These are phyloP conservation scores for Nasonia oneida DNA, from an alignment of 2,888 invertebrate species.

Conservation along the genomic window DNA sequence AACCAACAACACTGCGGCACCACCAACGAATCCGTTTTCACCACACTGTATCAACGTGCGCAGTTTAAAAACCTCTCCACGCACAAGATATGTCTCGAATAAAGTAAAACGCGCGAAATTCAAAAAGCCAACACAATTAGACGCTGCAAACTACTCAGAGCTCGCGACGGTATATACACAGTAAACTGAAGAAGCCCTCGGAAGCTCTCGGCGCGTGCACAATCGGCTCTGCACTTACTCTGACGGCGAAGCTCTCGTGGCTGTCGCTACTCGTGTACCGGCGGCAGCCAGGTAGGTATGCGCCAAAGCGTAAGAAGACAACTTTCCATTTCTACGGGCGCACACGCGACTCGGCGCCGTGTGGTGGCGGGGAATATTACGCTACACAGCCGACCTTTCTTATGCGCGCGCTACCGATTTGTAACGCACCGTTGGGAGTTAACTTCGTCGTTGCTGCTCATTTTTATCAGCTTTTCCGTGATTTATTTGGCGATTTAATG, in stretches of 20 bases:
- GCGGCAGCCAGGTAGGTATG: conserved; percentile 30
- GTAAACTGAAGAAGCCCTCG: background rate
- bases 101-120: background rate
- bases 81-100: background rate
- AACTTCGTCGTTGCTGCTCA: background rate
- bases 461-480: background rate
- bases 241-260: conserved; percentile 31
- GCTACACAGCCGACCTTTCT: conserved; percentile 37
- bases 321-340: conserved; percentile 74
- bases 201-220: conserved; percentile 1
- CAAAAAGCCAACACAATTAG: background rate
- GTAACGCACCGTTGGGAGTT: conserved; percentile 7
- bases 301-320: conserved; percentile 67
- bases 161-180: background rate
- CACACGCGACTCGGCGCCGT: conserved; percentile 59
- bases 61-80: background rate
- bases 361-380: conserved; percentile 31
- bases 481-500: background rate
- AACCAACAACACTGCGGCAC: background rate
- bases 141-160: background rate
- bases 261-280: conserved; percentile 12
- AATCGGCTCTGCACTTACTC: conserved; percentile 24
- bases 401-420: conserved; percentile 20
- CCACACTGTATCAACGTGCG: background rate
- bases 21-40: background rate